Base-by-base conservation (phyloP, 2,888 invertebrate species). In the Drosophila infuscata region DNA sequence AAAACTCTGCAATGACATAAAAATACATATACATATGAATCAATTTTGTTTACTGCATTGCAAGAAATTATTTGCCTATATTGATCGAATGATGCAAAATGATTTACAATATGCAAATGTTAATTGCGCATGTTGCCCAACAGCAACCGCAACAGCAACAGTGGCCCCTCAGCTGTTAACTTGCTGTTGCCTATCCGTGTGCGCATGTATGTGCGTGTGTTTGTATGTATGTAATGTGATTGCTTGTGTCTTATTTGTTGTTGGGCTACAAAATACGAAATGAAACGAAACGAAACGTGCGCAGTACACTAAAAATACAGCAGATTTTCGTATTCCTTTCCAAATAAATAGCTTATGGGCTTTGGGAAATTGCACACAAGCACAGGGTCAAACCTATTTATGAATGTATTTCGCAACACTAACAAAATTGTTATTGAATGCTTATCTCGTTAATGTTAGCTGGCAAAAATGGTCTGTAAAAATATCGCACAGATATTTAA, bases 241-340 rank as follows among this genome's bases (percentile, higher is more conserved):
- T 65, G 52, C 51, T 20, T 56, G 41, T 33, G 17, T 12, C 17
- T 29, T 30, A 20, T 33, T 66, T 60, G 59, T 41, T 65, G 58
- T 74, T 81, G 46, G 57, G 46, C 61, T 33, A 58, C 51, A 61
- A 66, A 70, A 52, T 58, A 63, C 61, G 77, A 74, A 67, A 67
- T 52, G 48, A 67, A 60, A 70, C 59, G 52, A 68, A 63, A 70
- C 59, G 71, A 81, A 75, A 82, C 80, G 79, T 81, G 82, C 82
- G 74, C 82, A 82, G 57, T 63, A 66, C 74, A 67, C 70, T 79
- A 77, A 77, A 70, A 68, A 68, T 66, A 68, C 58, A 52, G 53
- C 49, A 46, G 20, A 51, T 57, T 43, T 35, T 36, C 56, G 62
- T 77, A 70, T 70, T 66, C 52, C 56, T 61, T 48, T 52, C 53